Percentiles rank a stretch among this genome's conserved stretches.
phyloP scores from a whole-genome alignment of 2,888 invertebrate genomes.

The Digitonthophagus gazella region DNA sequence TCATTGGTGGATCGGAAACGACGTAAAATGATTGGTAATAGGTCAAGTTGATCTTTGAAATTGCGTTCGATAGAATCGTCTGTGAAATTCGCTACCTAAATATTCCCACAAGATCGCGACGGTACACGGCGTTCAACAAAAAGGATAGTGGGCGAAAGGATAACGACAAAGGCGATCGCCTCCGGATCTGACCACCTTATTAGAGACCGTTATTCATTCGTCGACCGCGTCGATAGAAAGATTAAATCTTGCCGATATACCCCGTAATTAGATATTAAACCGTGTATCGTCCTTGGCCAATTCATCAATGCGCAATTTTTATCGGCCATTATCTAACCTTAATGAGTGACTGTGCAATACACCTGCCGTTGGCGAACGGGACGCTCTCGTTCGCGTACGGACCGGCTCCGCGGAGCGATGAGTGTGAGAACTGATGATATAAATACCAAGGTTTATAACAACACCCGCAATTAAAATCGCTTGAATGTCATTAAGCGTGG shows the following conservation, averaged over 20 bases:
- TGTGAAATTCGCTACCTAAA: neutral
- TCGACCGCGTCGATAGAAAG: constrained; percentile 1
- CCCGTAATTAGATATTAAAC: constrained; percentile 16
- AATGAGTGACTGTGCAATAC: constrained; percentile 8
- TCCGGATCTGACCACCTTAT: constrained; percentile 9
- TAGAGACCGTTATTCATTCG: constrained; percentile 11
- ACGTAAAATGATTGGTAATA: no score
- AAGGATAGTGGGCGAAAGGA: neutral
- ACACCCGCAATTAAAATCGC: constrained; percentile 31
- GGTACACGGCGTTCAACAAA: neutral
- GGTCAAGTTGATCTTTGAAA: neutral
- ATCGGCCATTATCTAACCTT: constrained; percentile 15
- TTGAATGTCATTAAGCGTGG: constrained; percentile 31
- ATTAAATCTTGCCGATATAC: constrained; percentile 11
- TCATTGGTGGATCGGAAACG: no score
- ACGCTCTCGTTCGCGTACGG: neutral
- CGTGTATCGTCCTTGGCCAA: constrained; percentile 14
- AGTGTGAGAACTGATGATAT: constrained; percentile 33
- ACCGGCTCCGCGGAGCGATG: constrained; percentile 3
- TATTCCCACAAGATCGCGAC: neutral
- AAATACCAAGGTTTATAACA: constrained; percentile 34
- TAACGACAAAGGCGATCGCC: neutral
- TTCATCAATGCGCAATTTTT: constrained; percentile 9
- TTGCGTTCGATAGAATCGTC: neutral
- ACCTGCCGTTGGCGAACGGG: neutral